Conservation (phyloP, 2,797 vertebrate species). For the Mionectes olivaceus region DNA sequence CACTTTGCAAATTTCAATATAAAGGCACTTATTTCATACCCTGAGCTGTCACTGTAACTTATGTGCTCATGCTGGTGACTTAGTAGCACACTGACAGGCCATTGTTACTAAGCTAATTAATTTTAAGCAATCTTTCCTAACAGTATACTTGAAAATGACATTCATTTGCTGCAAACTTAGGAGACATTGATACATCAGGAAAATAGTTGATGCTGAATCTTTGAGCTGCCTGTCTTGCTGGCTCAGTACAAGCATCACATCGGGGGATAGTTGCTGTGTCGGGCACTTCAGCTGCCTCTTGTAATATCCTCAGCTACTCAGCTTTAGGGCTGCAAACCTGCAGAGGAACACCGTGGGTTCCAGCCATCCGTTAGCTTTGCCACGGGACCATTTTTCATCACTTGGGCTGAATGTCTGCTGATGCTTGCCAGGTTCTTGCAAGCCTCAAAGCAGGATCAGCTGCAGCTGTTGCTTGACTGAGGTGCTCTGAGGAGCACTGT, state of each 20-base stretch:
- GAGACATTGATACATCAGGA: slow-evolving; percentile 14
- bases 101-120: slow-evolving; percentile 71
- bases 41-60: slow-evolving; percentile 66
- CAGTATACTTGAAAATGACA: slow-evolving; percentile 40
- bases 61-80: slow-evolving; percentile 55
- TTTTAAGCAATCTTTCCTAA: slow-evolving; percentile 60
- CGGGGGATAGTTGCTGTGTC: neutral
- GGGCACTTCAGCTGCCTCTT: neutral
- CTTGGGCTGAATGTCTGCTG: neutral
- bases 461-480: neutral
- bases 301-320: neutral
- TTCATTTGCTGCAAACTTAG: slow-evolving; percentile 7
- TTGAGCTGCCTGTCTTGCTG: neutral
- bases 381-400: fast-evolving
- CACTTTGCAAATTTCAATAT: slow-evolving; percentile 55
- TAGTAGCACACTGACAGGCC: slow-evolving; percentile 63
- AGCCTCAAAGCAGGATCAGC: neutral
- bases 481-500: neutral
- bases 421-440: neutral
- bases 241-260: neutral
- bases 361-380: neutral
- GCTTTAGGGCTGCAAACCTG: neutral
- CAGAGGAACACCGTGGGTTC: neutral
- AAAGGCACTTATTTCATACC: slow-evolving; percentile 66
- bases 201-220: neutral